These are phyloP conservation scores for Chitala chitala DNA, from an alignment of 2,113 vertebrate species.

Conservation along the genomic window DNA sequence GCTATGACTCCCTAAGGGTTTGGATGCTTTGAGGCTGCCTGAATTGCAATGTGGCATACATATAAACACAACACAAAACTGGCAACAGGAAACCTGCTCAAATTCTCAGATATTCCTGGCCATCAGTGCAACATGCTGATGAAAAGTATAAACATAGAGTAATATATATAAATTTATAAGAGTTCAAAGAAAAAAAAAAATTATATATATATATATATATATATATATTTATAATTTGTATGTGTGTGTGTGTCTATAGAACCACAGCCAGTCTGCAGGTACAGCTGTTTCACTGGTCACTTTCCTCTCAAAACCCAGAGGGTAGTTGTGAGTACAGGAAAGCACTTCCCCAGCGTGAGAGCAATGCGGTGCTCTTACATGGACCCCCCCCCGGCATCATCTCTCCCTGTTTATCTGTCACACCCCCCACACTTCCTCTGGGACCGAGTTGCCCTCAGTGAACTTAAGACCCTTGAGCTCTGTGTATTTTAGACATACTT, in stretches of 20 bases:
- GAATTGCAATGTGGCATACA: slow-evolving; percentile 47
- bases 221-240: too few relatives aligned
- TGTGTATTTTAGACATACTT: slow-evolving; percentile 24
- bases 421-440: slow-evolving; percentile 30
- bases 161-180: neutral
- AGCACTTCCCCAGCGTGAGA: neutral
- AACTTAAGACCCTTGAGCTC: neutral
- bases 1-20: neutral
- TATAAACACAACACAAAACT: slow-evolving; percentile 45
- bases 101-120: slow-evolving; percentile 39
- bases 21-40: slow-evolving; percentile 26
- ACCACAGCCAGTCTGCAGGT: too few relatives aligned
- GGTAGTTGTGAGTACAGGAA: too few relatives aligned
- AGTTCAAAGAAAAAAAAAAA: too few relatives aligned
- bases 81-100: slow-evolving; percentile 38
- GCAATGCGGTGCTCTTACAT: neutral
- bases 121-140: neutral
- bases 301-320: too few relatives aligned
- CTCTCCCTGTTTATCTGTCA: too few relatives aligned
- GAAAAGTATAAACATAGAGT: neutral
- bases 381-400: too few relatives aligned
- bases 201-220: too few relatives aligned
- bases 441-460: neutral
- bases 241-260: too few relatives aligned
- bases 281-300: too few relatives aligned